Conservation (phyloP, 2,888 invertebrate species). For the Hemistola chrysoprasaria region DNA sequence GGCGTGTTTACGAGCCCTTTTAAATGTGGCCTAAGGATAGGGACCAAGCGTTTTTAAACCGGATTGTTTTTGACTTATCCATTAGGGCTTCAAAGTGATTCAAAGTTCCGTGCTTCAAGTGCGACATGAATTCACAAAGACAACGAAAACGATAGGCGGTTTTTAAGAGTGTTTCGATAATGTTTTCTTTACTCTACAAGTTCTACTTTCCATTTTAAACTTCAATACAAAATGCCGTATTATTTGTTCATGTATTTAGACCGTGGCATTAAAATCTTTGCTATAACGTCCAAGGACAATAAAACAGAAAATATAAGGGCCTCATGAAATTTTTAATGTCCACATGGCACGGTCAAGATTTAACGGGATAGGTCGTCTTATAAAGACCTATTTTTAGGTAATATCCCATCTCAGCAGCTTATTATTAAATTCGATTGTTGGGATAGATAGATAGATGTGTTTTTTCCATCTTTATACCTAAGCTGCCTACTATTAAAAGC, state of each 20-base stretch:
- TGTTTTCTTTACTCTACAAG: too few relatives aligned
- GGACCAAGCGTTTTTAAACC: conserved; percentile 41
- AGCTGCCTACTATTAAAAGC: too few relatives aligned
- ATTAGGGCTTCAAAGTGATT: too few relatives aligned
- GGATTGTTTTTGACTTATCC: background rate
- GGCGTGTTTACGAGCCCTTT: conserved; percentile 60
- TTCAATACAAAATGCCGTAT: too few relatives aligned
- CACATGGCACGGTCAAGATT: conserved; percentile 68
- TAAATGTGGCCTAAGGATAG: conserved; percentile 31
- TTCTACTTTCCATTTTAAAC: too few relatives aligned
- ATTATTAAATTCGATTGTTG: too few relatives aligned
- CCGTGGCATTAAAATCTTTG: conserved; percentile 41
- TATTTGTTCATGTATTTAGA: conserved; percentile 8
- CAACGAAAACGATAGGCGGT: too few relatives aligned
- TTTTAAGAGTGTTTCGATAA: too few relatives aligned
- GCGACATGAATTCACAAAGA: too few relatives aligned
- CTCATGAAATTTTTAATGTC: conserved; percentile 73
- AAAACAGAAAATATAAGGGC: conserved; percentile 73
- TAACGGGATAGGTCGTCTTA: conserved; percentile 39
- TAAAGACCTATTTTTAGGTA: conserved; percentile 17
- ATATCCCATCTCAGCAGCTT: background rate
- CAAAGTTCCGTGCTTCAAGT: too few relatives aligned
- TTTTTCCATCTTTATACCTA: too few relatives aligned
- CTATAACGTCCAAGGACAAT: conserved; percentile 64
- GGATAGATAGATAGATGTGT: too few relatives aligned